These are phyloP conservation scores for Enteromius argenteus DNA, from an alignment of 2,797 vertebrate genomes.

Conservation along the genomic window DNA sequence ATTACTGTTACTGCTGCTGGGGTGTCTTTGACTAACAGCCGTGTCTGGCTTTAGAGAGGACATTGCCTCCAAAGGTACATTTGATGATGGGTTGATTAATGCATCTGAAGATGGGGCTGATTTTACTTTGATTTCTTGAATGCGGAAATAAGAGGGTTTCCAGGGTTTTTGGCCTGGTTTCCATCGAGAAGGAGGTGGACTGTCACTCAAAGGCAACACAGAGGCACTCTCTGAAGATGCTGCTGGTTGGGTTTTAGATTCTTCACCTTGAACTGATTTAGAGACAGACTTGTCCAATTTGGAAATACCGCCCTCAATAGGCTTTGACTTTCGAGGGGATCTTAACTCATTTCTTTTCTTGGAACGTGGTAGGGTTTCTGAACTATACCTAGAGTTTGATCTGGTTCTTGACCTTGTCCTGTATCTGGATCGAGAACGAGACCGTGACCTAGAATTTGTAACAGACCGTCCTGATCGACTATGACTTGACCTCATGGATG, in stretches of 20 bases:
- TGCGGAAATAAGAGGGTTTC: constrained; percentile 94
- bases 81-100: constrained; percentile 68
- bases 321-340: constrained; percentile 79
- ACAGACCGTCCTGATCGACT: constrained; percentile 77
- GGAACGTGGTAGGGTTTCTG: constrained; percentile 71
- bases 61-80: constrained; percentile 70
- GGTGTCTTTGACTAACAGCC: constrained; percentile 74
- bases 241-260: constrained; percentile 69
- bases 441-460: constrained; percentile 79
- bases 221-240: constrained; percentile 83
- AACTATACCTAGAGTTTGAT: constrained; percentile 75
- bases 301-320: constrained; percentile 71
- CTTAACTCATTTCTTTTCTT: constrained; percentile 71
- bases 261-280: constrained; percentile 73
- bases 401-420: constrained; percentile 71
- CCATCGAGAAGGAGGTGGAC: constrained; percentile 96
- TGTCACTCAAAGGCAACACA: constrained; percentile 93
- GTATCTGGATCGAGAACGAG: constrained; percentile 70
- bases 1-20: constrained; percentile 75
- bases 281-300: constrained; percentile 75
- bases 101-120: constrained; percentile 72
- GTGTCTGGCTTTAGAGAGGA: constrained; percentile 68
- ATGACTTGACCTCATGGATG: constrained; percentile 67
- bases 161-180: constrained; percentile 98
- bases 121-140: constrained; percentile 90